Conservation (phyloP, 92 coral and sea anemone species). For the Umimayanthus kanabou region DNA sequence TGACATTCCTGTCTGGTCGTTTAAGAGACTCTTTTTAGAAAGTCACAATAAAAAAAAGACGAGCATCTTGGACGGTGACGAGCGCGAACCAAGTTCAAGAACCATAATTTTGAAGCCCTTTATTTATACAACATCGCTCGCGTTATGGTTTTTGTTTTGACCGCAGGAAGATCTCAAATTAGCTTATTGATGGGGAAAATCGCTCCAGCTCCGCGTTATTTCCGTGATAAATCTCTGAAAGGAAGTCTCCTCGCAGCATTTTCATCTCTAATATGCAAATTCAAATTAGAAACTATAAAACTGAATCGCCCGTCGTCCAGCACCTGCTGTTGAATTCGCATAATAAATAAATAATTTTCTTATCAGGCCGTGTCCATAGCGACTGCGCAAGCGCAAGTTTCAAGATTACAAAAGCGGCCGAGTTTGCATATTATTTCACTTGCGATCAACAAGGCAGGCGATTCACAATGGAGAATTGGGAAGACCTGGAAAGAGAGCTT, state of each 20-base stretch:
- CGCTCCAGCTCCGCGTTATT: background rate
- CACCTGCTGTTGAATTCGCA: slow-evolving; percentile 36
- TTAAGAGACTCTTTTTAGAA: background rate
- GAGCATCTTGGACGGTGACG: too few species aligned
- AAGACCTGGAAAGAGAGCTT: slow-evolving; percentile 31
- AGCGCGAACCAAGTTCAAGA: background rate
- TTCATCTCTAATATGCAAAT: slow-evolving; percentile 38
- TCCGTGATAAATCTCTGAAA: background rate
- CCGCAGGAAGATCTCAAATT: background rate
- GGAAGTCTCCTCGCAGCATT: slow-evolving; percentile 13
- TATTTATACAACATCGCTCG: background rate
- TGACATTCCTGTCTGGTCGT: background rate
- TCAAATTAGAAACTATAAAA: slow-evolving; percentile 1
- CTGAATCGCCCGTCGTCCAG: background rate
- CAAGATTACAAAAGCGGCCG: slow-evolving; percentile 11
- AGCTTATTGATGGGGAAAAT: slow-evolving; percentile 8
- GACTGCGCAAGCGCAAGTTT: slow-evolving; percentile 34
- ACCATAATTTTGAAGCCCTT: too few species aligned
- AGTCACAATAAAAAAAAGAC: background rate
- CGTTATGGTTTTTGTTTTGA: background rate
- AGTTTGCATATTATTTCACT: slow-evolving; percentile 12
- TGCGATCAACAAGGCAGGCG: slow-evolving; percentile 18
- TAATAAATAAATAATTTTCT: slow-evolving; percentile 38
- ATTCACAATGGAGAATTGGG: slow-evolving; percentile 36
- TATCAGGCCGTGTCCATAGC: slow-evolving; percentile 26